A percentile compares a stretch with the other conserved stretches of the same genome.
phyloP scores from a whole-genome alignment of 1,140 invertebrate genomes.

The Tetramorium alpestre region DNA sequence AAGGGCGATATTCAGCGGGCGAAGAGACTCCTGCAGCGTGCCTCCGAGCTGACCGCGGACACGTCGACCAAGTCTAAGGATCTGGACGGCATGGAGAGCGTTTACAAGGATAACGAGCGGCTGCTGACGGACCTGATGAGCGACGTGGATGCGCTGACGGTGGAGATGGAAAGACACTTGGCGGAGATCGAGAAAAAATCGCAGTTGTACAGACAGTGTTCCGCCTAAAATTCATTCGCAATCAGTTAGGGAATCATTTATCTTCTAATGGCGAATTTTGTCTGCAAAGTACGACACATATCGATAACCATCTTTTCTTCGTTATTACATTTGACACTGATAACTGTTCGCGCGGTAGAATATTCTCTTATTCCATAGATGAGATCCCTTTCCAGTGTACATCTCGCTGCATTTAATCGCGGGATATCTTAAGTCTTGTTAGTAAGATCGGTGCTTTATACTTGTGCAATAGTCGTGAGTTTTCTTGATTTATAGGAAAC shows the following conservation, averaged over 20 bases:
- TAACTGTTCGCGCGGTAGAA: neutral
- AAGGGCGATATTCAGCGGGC: constrained; percentile 90
- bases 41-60: constrained; percentile 91
- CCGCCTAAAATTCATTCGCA: constrained; percentile 67
- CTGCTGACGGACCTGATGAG: constrained; percentile 78
- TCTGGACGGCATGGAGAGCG: constrained; percentile 88
- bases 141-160: constrained; percentile 78
- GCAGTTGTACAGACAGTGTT: constrained; percentile 79
- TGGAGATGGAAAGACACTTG: constrained; percentile 79
- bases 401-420: constrained; percentile 10
- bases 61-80: constrained; percentile 91
- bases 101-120: constrained; percentile 83
- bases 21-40: constrained; percentile 90
- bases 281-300: constrained; percentile 7
- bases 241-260: neutral
- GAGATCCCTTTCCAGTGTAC: neutral
- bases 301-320: neutral
- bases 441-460: constrained; percentile 38
- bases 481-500: constrained; percentile 7
- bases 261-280: neutral
- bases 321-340: neutral
- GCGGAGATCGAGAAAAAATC: constrained; percentile 81
- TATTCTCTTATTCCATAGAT: neutral
- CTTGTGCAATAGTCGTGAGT: constrained; percentile 44
- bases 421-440: constrained; percentile 13